These are phyloP conservation scores for Cephus spinipes DNA, from an alignment of 2,888 invertebrate genomes.

Conservation along the genomic window DNA sequence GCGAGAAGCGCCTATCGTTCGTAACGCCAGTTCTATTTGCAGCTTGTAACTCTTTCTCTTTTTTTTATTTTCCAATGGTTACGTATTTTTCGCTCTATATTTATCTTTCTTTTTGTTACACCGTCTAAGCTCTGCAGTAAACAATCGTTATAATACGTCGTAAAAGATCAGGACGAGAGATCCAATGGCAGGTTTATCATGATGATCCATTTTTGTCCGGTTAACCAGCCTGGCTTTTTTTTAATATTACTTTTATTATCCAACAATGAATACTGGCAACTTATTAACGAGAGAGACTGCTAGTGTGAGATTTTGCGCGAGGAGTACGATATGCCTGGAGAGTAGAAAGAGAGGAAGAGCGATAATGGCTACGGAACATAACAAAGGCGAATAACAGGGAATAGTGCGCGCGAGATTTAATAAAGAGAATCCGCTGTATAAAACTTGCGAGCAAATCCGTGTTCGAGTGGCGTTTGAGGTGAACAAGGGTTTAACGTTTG, in stretches of 20 bases:
- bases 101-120: background rate
- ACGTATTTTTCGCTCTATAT: background rate
- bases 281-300: background rate
- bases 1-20: background rate
- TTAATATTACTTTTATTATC: background rate
- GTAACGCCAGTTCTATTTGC: background rate
- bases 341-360: conserved; percentile 15
- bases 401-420: conserved; percentile 4
- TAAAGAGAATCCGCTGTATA: conserved; percentile 8
- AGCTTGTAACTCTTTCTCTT: background rate
- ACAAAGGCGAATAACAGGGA: background rate
- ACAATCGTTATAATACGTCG: background rate
- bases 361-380: conserved; percentile 17
- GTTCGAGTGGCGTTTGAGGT: conserved; percentile 18
- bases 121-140: background rate
- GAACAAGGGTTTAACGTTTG: background rate
- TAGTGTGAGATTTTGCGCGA: background rate
- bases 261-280: background rate
- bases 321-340: conserved; percentile 8
- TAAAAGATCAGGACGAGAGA: background rate
- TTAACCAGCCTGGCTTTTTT: background rate
- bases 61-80: background rate
- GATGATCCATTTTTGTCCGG: background rate
- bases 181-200: background rate
- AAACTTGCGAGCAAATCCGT: conserved; percentile 17